Evolutionary conservation across 2,797 vertebrate genomes (phyloP).

Genomic region (Pitangus sulphuratus): DNA sequence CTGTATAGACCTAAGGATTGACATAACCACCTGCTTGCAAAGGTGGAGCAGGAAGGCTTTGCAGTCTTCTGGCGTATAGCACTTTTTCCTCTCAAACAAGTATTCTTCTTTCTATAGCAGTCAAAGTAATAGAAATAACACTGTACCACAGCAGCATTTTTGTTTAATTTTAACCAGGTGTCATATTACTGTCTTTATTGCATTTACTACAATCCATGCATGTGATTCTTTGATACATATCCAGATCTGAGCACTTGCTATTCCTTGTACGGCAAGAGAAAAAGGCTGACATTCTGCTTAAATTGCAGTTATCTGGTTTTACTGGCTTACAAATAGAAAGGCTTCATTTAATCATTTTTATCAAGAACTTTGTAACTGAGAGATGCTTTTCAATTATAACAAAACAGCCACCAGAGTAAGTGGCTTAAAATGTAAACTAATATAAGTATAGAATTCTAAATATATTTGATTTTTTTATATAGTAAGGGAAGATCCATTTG

Average conservation of each 20-base stretch:
- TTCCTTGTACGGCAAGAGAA: slow-evolving; percentile 41
- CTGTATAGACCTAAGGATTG: background rate
- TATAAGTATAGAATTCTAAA: background rate
- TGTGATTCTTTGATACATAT: background rate
- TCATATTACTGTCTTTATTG: background rate
- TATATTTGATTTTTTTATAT: background rate
- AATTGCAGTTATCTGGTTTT: background rate
- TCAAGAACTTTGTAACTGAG: background rate
- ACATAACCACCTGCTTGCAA: background rate
- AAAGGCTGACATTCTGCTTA: slow-evolving; percentile 26
- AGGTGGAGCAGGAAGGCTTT: background rate
- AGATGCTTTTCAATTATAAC: background rate
- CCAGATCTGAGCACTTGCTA: background rate
- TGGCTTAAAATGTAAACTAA: background rate
- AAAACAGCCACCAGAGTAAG: background rate
- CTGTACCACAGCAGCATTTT: slow-evolving; percentile 1
- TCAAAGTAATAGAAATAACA: background rate
- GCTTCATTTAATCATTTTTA: background rate
- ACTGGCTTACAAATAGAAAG: background rate
- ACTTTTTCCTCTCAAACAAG: background rate
- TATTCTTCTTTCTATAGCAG: background rate
- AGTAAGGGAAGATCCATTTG: background rate
- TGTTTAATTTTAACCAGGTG: slow-evolving; percentile 57
- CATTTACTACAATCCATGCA: slow-evolving; percentile 1
- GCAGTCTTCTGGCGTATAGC: background rate